Base-by-base conservation (phyloP, 2,888 invertebrate species). In the Epistrophe eligans region DNA sequence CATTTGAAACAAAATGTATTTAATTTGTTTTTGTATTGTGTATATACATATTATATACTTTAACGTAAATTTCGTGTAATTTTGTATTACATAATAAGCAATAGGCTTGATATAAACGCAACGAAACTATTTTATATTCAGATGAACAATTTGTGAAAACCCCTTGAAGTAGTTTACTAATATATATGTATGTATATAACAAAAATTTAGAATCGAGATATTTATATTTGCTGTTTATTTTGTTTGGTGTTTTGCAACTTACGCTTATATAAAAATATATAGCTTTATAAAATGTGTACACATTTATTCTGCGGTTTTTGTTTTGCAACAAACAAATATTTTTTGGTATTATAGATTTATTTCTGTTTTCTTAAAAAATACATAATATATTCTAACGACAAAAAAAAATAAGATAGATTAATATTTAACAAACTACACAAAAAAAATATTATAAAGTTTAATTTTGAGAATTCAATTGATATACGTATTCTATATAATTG, bases 251-350 rank as follows among this genome's bases (percentile, higher is more conserved):
- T 38, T 24, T 72, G 1, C 48, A 45, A 50, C 74, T 74, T 74
- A 40, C 48, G n/a, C n/a, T 28, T 74, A 50, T 74, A 74, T 15
- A 74, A 74, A 62, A 74, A 52, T 74, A 74, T 52, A 73, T 62
- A 52, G n/a, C 13, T 52, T 40, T 40, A 17, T 11, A 32, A 32
- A 66, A 13, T 17, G n/a, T 38, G 10, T 38, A 24, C 48, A 62
- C 50, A 73, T 73, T 62, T 32, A 19, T 8, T 57, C n/a, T 45
- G 45, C 45, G 17, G n/a, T 73, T 60, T 73, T 13, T 50, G 48
- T 60, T 48, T 35, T 50, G 19, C 48, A 50, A 50, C 2, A 13
- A 4, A 72, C 35, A 38, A 35, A 15, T 19, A 73, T 62, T 17
- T 48, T 60, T 57, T 58, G 32, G 13, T 45, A 66, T 10, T 50